Evolutionary conservation across 2,113 vertebrate genomes (phyloP), one percentile per base, ranked within the genome.

Genomic region (Trichomycterus rosablanca): DNA sequence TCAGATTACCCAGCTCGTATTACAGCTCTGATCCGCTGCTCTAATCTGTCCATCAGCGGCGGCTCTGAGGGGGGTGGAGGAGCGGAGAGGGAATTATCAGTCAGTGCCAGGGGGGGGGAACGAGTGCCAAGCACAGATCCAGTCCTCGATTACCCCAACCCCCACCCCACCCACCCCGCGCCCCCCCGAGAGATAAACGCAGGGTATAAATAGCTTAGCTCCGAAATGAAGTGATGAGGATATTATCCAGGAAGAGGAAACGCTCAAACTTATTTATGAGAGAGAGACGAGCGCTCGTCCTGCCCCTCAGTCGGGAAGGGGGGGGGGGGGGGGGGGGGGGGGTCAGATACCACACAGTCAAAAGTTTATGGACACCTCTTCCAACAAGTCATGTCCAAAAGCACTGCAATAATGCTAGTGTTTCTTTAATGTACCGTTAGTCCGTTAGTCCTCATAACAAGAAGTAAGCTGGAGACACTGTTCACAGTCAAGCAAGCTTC

Each of bases 1-100:
- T 58, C 55, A 44, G 55, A 43, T 58, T 43, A 58, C 44, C 40
- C 40, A n/a, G 14, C 18, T 55, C 59, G n/a, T 48, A 42, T 52
- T 53, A 52, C 37, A 35, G 26, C 19, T 45, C 50, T 39, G 35
- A 34, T 37, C 24, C 28, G 35, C 45, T 15, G n/a, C 23, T 32
- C 35, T 26, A n/a, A 42, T 52, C 48, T 37, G 48, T 19, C 59
- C 54, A 35, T 42, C 43, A 37, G 3, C 35, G 3, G 35, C 3
- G 39, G 20, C 28, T 46, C 51, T 40, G 34, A 2, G 7, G 3
- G 35, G 35, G 39, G 20, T 20, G 45, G 28, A 23, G 34, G 20
- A 46, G 19, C 10, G 22, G 40, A 12, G 16, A 24, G 32, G 32
- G 49, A 42, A 34, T 63, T 63, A 51, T 53, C 42, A 55, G 15